A percentile compares a stretch with the other conserved stretches of the same genome.
Evolutionary conservation across 2,888 invertebrate species (phyloP).

Genomic region (Parnassius smintheus): DNA sequence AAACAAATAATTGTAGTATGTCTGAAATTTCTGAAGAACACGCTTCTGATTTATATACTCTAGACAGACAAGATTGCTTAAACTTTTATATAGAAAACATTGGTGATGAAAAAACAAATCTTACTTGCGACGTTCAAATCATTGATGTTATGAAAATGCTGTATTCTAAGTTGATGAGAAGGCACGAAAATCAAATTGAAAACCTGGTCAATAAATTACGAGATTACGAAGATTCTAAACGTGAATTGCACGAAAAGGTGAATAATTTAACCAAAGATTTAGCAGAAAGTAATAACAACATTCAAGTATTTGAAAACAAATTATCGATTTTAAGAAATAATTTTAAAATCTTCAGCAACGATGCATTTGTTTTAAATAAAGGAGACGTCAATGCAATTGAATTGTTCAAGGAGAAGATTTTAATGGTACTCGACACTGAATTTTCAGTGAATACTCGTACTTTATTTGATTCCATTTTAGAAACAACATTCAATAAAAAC

Average conservation of each 20-base stretch:
- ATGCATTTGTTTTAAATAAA: slow-evolving; percentile 25
- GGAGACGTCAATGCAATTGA: slow-evolving; percentile 36
- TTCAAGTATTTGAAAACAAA: slow-evolving; percentile 40
- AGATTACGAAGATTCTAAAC: slow-evolving; percentile 53
- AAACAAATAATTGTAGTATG: slow-evolving; percentile 42
- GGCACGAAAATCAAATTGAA: slow-evolving; percentile 62
- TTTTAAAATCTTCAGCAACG: slow-evolving; percentile 38
- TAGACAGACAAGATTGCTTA: slow-evolving; percentile 61
- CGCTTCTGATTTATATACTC: slow-evolving; percentile 44
- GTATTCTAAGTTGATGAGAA: slow-evolving; percentile 50
- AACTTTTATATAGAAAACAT: slow-evolving; percentile 59
- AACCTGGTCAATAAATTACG: slow-evolving; percentile 62
- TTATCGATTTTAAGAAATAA: slow-evolving; percentile 47
- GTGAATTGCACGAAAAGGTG: slow-evolving; percentile 44
- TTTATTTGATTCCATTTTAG: slow-evolving; percentile 50
- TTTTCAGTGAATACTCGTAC: slow-evolving; percentile 45
- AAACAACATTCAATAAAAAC: slow-evolving; percentile 44
- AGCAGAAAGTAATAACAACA: slow-evolving; percentile 44
- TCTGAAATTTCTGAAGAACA: slow-evolving; percentile 50
- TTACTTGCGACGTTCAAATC: slow-evolving; percentile 50
- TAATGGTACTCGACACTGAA: slow-evolving; percentile 51
- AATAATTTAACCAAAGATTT: slow-evolving; percentile 42
- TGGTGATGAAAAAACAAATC: slow-evolving; percentile 44
- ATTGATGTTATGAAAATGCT: slow-evolving; percentile 66
- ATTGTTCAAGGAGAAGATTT: slow-evolving; percentile 51